Conservation (phyloP, 2,888 invertebrate genomes). For the Harpalus rufipes region DNA sequence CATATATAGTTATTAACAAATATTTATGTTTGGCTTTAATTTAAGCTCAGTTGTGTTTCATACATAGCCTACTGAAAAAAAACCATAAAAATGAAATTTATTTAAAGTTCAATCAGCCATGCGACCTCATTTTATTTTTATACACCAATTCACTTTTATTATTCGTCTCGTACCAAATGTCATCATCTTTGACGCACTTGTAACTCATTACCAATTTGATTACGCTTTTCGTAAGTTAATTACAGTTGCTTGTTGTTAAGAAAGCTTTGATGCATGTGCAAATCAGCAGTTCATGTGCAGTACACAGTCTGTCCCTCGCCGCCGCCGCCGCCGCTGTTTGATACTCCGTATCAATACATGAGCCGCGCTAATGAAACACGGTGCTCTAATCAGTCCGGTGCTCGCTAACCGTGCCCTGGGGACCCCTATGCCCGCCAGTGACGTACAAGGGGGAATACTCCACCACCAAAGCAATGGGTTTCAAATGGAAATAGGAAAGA, state of each 20-base stretch:
- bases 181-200: too few relatives aligned
- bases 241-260: neutral
- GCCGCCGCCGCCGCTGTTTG: conserved; percentile 33
- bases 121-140: too few relatives aligned
- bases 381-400: conserved; percentile 74
- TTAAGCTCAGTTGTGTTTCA: too few relatives aligned
- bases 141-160: too few relatives aligned
- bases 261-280: conserved; percentile 19
- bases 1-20: too few relatives aligned
- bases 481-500: neutral
- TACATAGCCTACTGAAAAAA: too few relatives aligned
- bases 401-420: conserved; percentile 70
- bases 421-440: conserved; percentile 62
- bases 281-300: conserved; percentile 5
- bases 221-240: neutral
- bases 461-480: neutral
- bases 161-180: too few relatives aligned
- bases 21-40: too few relatives aligned
- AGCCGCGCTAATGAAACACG: conserved; percentile 76
- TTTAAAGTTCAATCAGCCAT: too few relatives aligned
- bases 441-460: conserved; percentile 4
- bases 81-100: too few relatives aligned
- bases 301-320: neutral
- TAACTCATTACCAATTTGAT: too few relatives aligned
- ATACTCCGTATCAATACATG: conserved; percentile 72